Conservation (phyloP, 92 coral and sea anemone species). For the Ricordea florida region DNA sequence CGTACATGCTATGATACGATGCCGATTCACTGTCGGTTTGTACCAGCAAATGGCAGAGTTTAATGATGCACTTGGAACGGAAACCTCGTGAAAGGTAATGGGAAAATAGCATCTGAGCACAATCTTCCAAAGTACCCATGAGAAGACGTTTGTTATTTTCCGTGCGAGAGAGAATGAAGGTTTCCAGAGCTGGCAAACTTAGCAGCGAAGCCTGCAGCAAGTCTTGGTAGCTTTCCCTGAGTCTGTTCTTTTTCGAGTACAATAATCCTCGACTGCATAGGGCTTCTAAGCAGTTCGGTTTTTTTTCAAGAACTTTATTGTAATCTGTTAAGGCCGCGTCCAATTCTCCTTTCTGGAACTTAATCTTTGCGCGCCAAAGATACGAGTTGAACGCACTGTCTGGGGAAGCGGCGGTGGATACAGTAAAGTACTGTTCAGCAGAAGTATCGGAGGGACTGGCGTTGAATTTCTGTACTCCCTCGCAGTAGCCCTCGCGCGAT, state of each 20-base stretch:
- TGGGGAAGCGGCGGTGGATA: slow-evolving; percentile 71
- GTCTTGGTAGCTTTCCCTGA: slow-evolving; percentile 64
- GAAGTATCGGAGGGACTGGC: slow-evolving; percentile 23
- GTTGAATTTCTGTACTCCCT: slow-evolving; percentile 54
- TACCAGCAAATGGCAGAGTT: slow-evolving; percentile 76
- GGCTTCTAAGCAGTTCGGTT: slow-evolving; percentile 57
- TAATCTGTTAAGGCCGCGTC: slow-evolving; percentile 64
- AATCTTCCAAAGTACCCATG: slow-evolving; percentile 68
- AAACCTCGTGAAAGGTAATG: slow-evolving; percentile 61
- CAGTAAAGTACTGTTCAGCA: slow-evolving; percentile 49
- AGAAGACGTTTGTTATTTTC: slow-evolving; percentile 48
- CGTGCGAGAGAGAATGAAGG: slow-evolving; percentile 63
- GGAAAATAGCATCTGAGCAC: slow-evolving; percentile 77
- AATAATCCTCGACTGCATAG: slow-evolving; percentile 57
- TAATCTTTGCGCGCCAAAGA: slow-evolving; percentile 60
- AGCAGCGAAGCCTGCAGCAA: slow-evolving; percentile 62
- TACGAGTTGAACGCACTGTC: slow-evolving; percentile 54
- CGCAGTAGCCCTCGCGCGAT: slow-evolving; percentile 71
- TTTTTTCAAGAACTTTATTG: slow-evolving; percentile 30
- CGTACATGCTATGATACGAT: slow-evolving; percentile 76
- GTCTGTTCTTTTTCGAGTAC: slow-evolving; percentile 11
- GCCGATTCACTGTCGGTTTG: slow-evolving; percentile 49
- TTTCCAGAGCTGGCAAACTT: slow-evolving; percentile 55
- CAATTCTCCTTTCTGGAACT: slow-evolving; percentile 13
- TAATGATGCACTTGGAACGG: slow-evolving; percentile 72